These are phyloP conservation scores for Xiphophorus birchmanni DNA, from an alignment of 2,797 vertebrate species.

Conservation along the genomic window DNA sequence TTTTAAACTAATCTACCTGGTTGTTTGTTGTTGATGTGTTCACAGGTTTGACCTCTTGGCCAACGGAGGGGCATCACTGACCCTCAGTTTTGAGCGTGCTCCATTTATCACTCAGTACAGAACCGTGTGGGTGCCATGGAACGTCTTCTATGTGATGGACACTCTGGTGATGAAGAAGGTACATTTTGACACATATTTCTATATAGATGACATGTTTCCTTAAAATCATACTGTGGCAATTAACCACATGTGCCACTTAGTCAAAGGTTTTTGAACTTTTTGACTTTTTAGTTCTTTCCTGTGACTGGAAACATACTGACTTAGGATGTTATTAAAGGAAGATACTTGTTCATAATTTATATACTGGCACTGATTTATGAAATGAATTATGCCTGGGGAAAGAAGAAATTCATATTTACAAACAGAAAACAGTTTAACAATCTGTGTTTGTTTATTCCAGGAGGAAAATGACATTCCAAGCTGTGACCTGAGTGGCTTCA, in stretches of 20 bases:
- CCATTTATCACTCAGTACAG: constrained; percentile 95
- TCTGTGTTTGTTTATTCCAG: constrained; percentile 42
- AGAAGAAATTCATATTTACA: not conserved
- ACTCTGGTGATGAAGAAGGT: constrained; percentile 96
- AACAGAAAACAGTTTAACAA: not conserved
- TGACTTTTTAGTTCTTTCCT: not conserved
- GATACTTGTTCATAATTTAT: not conserved
- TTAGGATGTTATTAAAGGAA: not conserved
- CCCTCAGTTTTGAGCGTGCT: constrained; percentile 91
- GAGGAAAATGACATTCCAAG: constrained; percentile 98
- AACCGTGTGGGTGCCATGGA: constrained; percentile 97
- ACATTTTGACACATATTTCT: constrained; percentile 1
- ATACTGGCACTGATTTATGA: constrained; percentile 3
- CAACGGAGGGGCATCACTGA: constrained; percentile 95
- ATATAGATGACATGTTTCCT: not conserved
- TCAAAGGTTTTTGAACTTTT: not conserved
- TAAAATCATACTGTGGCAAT: not conserved
- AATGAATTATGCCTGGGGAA: not conserved
- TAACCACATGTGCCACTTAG: not conserved
- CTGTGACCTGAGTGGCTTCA: constrained; percentile 95
- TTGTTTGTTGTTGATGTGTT: not conserved
- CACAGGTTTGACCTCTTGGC: constrained; percentile 94
- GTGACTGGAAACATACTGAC: not conserved
- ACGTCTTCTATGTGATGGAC: constrained; percentile 98
- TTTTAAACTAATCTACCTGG: not conserved